Conservation (phyloP, 2,113 vertebrate genomes). For the Terrapene triunguis region DNA sequence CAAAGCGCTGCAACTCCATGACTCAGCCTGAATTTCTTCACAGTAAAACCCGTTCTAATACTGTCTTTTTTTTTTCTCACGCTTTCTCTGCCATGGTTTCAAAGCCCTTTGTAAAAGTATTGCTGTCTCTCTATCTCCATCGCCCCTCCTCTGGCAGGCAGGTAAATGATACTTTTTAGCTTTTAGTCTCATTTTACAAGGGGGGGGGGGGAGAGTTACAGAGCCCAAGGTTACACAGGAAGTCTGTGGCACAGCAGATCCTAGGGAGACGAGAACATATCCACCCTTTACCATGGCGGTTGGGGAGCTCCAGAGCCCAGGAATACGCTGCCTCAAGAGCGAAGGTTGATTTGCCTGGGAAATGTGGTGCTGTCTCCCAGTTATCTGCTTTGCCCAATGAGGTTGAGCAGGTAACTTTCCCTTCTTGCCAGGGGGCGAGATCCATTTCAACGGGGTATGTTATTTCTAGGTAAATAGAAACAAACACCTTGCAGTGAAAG, state of each 20-base stretch:
- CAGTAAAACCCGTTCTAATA: rapidly evolving
- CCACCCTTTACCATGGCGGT: rapidly evolving
- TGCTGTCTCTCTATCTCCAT: rapidly evolving
- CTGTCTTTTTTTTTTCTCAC: constrained; percentile 14
- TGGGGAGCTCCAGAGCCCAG: background rate
- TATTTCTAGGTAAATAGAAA: background rate
- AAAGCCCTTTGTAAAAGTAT: rapidly evolving
- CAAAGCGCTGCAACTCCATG: background rate
- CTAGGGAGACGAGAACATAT: rapidly evolving
- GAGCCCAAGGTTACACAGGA: rapidly evolving
- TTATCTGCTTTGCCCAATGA: background rate
- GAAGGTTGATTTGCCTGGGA: background rate
- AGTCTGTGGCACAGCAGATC: rapidly evolving
- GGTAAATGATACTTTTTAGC: rapidly evolving
- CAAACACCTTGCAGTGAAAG: background rate
- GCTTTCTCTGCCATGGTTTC: background rate
- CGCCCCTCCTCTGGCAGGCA: background rate
- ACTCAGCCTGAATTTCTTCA: constrained; percentile 52
- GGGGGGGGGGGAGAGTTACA: background rate
- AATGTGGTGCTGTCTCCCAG: background rate
- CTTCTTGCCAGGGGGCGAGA: background rate
- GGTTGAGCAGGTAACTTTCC: background rate
- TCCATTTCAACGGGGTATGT: background rate
- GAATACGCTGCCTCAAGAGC: background rate
- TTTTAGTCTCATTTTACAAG: rapidly evolving